phyloP scores from a whole-genome alignment of 1,140 invertebrate genomes.

The Drosophila malerkotliana region DNA sequence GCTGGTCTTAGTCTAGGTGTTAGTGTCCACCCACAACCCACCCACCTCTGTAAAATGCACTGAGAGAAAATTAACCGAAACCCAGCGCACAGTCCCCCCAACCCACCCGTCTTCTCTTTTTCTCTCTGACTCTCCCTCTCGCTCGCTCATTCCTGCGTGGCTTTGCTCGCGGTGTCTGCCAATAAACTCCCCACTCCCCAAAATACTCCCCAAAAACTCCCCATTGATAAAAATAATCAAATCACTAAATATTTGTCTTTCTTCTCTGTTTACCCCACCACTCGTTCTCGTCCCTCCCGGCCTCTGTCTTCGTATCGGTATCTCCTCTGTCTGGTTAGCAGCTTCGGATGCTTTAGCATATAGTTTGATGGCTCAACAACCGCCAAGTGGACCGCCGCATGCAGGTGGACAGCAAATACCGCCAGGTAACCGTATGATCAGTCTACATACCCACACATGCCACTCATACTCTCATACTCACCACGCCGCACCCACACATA shows the following conservation, averaged over 20 bases:
- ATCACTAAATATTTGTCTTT: conserved; percentile 54
- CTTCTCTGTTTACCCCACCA: conserved; percentile 24
- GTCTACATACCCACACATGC: conserved; percentile 8
- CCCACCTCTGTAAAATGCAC: conserved; percentile 17
- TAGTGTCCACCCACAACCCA: not conserved
- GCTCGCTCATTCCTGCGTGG: conserved; percentile 48
- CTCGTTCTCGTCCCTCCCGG: conserved; percentile 13
- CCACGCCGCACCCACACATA: not conserved
- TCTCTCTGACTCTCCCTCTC: not conserved
- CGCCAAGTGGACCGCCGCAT: conserved; percentile 79
- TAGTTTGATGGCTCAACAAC: conserved; percentile 84
- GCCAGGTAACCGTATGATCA: conserved; percentile 62
- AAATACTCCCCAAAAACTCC: conserved; percentile 3
- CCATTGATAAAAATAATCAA: conserved; percentile 19
- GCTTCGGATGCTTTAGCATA: conserved; percentile 83
- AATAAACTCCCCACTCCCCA: not conserved
- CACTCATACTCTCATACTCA: conserved; percentile 1
- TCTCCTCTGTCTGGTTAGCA: conserved; percentile 58
- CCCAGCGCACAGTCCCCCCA: not conserved
- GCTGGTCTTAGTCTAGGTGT: conserved; percentile 38
- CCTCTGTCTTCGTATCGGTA: conserved; percentile 10
- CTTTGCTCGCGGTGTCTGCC: conserved; percentile 66
- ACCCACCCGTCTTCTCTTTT: not conserved
- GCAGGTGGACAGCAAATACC: conserved; percentile 81
- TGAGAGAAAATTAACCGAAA: conserved; percentile 14